phyloP scores from a whole-genome alignment of 92 coral and sea anemone genomes.

The Phymanthus crucifer region DNA sequence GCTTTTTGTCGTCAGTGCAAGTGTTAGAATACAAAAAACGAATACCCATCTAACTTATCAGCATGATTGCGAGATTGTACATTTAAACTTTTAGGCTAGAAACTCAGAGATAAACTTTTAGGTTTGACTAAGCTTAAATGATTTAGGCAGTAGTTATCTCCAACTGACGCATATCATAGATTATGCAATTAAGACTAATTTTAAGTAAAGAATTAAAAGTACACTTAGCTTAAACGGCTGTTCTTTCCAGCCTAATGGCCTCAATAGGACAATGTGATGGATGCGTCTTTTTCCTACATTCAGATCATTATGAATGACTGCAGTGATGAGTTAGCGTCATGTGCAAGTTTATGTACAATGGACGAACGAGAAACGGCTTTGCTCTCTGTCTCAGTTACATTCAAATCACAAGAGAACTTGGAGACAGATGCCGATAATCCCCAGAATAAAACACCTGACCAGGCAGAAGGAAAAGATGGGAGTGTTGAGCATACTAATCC shows the following conservation, averaged over 20 bases:
- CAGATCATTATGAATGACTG: conserved; percentile 9
- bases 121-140: not conserved
- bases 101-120: not conserved
- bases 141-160: not conserved
- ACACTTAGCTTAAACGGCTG: not conserved
- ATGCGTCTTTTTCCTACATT: not conserved
- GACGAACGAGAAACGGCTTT: conserved; percentile 18
- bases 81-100: not conserved
- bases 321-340: not conserved
- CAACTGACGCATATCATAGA: not conserved
- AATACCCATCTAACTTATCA: too few relatives aligned
- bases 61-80: too few relatives aligned
- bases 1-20: too few relatives aligned
- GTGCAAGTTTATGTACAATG: conserved; percentile 13
- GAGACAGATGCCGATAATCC: not conserved
- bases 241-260: not conserved
- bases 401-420: conserved; percentile 40
- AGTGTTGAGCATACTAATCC: not conserved
- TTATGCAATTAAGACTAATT: not conserved
- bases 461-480: not conserved
- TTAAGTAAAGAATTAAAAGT: not conserved
- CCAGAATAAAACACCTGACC: not conserved
- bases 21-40: too few relatives aligned
- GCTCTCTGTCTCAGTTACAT: conserved; percentile 62
- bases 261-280: not conserved